Percentiles rank a stretch among this genome's conserved stretches.
Conservation (phyloP, 2,888 invertebrate genomes). For the Athetis lepigone region DNA sequence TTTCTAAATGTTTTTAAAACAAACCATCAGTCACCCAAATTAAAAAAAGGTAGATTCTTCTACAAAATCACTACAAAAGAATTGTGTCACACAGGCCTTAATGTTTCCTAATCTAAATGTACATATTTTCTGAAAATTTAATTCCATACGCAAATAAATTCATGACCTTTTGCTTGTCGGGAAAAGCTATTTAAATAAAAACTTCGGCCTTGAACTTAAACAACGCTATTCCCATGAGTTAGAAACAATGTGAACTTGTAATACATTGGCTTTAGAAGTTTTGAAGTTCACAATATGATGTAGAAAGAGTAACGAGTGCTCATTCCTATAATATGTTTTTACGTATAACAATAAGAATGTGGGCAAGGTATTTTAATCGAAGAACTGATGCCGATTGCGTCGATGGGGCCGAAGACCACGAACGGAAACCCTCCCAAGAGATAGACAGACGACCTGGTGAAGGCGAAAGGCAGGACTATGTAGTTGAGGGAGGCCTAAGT, state of each 20-base stretch:
- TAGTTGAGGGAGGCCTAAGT: too few relatives aligned
- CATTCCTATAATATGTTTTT: too few relatives aligned
- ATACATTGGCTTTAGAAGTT: neutral
- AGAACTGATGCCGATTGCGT: too few relatives aligned
- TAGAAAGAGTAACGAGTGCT: neutral
- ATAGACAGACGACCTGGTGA: too few relatives aligned
- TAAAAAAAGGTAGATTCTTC: too few relatives aligned
- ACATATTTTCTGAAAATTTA: conserved; percentile 9
- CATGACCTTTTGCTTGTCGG: neutral
- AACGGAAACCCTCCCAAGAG: too few relatives aligned
- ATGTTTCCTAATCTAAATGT: conserved; percentile 16
- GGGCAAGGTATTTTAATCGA: too few relatives aligned
- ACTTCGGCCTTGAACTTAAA: conserved; percentile 11
- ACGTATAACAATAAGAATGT: too few relatives aligned
- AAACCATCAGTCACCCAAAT: too few relatives aligned
- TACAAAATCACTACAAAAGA: neutral
- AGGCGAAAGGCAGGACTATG: too few relatives aligned
- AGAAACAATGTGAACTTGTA: neutral
- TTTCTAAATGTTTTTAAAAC: too few relatives aligned
- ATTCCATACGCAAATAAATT: neutral
- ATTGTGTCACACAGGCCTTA: neutral
- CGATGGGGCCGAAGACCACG: too few relatives aligned
- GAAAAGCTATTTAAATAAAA: conserved; percentile 4
- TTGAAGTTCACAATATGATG: neutral
- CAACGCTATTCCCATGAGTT: neutral